Base-by-base conservation (phyloP, 2,797 vertebrate species). In the Trachops cirrhosus region DNA sequence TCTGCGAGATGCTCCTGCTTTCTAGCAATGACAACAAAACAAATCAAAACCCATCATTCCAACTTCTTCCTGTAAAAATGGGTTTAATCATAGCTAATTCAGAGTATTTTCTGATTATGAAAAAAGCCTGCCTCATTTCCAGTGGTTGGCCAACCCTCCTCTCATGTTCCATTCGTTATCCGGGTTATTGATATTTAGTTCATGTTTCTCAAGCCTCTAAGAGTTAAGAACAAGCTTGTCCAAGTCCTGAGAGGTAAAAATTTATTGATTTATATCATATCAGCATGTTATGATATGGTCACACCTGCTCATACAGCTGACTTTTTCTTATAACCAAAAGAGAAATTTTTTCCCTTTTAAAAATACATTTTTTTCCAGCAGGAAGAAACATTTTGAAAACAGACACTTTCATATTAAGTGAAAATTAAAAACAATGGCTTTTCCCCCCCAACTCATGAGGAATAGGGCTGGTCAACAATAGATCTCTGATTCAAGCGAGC, bases 201-300 rank as follows among this genome's bases (percentile, higher is more conserved):
- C 68, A 32, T 18, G 12, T 96, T 91, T 85, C 73, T 75, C 48
- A 44, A 71, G 39, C 15, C 94, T 87, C 26, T 78, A 50, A 86
- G 73, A 80, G 96, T 95, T 68, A 96, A 97, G 93, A 97, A 97
- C 91, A 98, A 96, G 5, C 50, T 34, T 86, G 93, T 84, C 80
- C 92, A 41, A 97, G 94, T 98, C 98, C 98, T 98, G 97, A 98
- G 98, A 98, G 95, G 98, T 98, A 98, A 98, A 98, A 97, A 98
- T 98, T 97, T 98, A 98, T 98, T 98, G 96, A 97, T 97, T 98
- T 97, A 85, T 98, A 95, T 97, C 95, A 85, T 96, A 98, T 98
- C 98, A 98, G 98, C 98, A 97, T 96, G 97, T 98, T 97, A 98
- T 96, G 98, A 98, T 98, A 98, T 96, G 98, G 98, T 97, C 97